Base-by-base conservation (phyloP, 2,888 invertebrate genomes). In the Agonopterix arenella region DNA sequence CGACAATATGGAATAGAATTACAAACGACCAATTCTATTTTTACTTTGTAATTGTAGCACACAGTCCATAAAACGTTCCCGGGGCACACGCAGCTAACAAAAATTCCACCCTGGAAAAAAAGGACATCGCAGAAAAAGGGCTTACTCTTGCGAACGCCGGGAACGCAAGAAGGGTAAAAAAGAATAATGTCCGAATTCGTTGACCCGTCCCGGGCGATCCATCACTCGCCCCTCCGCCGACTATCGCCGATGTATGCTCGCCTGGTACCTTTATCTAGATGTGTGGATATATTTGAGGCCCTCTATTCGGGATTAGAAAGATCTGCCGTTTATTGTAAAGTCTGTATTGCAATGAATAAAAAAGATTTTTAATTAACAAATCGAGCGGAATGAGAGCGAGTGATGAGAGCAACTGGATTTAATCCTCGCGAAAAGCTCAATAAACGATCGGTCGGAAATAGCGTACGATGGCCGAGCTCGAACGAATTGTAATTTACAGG, bases 141-240 rank as follows among this genome's bases (percentile, higher is more conserved):
- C 86, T 86, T 85, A 86, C 85, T 82, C 80, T 80, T 80, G 83
- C 84, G 82, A 85, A 84, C 73, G 28, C 28, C 28, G 73, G 71
- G 76, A 76, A 77, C 81, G 82, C 82, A 86, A 89, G 89, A 90
- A 89, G 89, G 89, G 88, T 89, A 88, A 89, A 89, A 89, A 90
- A 90, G 90, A 90, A 89, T 89, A 89, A 90, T 90, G 89, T 88
- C 83, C 89, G 89, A 90, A 90, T 89, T 85, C 89, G 90, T 89
- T 90, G 90, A 90, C 90, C 90, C 90, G 89, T 89, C 86, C 84
- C 84, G 77, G 76, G 84, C 86, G 80, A 90, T 90, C 90, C 89
- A 90, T 90, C 90, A 89, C 89, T 83, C 84, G 72, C 73, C 80
- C 81, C 80, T 73, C 76, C 77, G 73, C 68, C 76, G 75, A 77